Conservation (phyloP, 2,113 vertebrate species). For the Camelus bactrianus region DNA sequence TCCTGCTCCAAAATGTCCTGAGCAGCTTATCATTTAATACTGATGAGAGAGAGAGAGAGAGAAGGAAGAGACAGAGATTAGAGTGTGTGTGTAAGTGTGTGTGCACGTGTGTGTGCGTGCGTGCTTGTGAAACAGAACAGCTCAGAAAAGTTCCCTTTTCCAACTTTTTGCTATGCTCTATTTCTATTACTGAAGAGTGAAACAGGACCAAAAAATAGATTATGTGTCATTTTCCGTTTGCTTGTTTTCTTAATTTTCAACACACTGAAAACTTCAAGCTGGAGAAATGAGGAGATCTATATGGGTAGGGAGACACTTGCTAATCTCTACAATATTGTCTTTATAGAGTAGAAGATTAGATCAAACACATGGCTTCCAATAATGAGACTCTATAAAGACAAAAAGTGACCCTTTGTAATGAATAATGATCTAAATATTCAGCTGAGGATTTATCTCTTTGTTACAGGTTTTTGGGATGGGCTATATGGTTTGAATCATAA, state of each 20-base stretch:
- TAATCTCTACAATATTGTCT: not conserved
- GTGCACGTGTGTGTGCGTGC: fast-evolving
- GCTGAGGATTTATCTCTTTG: not conserved
- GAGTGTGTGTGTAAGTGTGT: no score
- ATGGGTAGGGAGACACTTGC: not conserved
- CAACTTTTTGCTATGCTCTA: fast-evolving
- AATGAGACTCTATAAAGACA: slow-evolving; percentile 11
- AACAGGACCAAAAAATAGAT: not conserved
- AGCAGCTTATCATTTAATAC: not conserved
- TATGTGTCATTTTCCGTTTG: not conserved
- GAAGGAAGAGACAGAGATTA: not conserved
- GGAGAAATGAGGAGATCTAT: not conserved
- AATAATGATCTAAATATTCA: not conserved
- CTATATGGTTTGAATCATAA: slow-evolving; percentile 21
- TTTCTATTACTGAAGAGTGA: not conserved
- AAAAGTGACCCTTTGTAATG: not conserved
- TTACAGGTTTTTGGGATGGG: not conserved
- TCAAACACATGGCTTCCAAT: not conserved
- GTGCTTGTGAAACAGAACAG: not conserved
- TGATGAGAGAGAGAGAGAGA: not conserved
- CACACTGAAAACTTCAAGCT: not conserved
- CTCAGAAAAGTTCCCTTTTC: not conserved
- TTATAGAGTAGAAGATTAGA: not conserved
- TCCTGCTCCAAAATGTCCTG: not conserved
- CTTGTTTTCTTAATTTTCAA: slow-evolving; percentile 30